Conservation (phyloP, 2,888 invertebrate genomes). For the Clivina fossor region DNA sequence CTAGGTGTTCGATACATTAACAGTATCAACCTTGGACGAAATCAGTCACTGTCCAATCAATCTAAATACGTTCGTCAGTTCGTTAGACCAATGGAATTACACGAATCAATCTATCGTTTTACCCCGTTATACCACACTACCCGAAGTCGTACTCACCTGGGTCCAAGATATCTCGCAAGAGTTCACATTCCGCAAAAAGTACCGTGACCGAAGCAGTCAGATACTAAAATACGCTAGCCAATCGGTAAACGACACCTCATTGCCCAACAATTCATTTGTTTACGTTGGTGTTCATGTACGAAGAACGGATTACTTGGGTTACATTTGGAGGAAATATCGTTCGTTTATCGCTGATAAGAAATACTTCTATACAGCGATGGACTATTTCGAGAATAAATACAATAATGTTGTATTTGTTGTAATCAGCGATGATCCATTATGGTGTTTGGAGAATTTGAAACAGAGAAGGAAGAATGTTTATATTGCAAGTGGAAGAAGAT, state of each 20-base stretch:
- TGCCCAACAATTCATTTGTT: slow-evolving; percentile 45
- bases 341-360: slow-evolving; percentile 50
- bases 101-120: slow-evolving; percentile 61
- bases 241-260: slow-evolving; percentile 36
- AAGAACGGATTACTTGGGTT: slow-evolving; percentile 60
- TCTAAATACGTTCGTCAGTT: slow-evolving; percentile 54
- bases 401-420: slow-evolving; percentile 52
- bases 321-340: slow-evolving; percentile 57
- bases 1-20: slow-evolving; percentile 58
- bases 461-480: slow-evolving; percentile 49
- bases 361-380: slow-evolving; percentile 54
- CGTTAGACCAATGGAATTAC: slow-evolving; percentile 58
- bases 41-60: slow-evolving; percentile 58
- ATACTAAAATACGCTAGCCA: slow-evolving; percentile 50
- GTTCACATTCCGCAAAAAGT: slow-evolving; percentile 56
- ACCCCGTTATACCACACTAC: slow-evolving; percentile 57
- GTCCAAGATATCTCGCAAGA: slow-evolving; percentile 60
- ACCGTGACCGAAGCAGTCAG: slow-evolving; percentile 54
- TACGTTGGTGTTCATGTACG: slow-evolving; percentile 61
- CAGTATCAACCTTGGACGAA: slow-evolving; percentile 59
- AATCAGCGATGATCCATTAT: slow-evolving; percentile 55
- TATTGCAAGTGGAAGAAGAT: slow-evolving; percentile 49
- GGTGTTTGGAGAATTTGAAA: slow-evolving; percentile 54
- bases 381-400: slow-evolving; percentile 52
- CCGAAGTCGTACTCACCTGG: slow-evolving; percentile 59